Evolutionary conservation across 2,113 vertebrate species (phyloP).

Genomic region (Lucifuga dentata): DNA sequence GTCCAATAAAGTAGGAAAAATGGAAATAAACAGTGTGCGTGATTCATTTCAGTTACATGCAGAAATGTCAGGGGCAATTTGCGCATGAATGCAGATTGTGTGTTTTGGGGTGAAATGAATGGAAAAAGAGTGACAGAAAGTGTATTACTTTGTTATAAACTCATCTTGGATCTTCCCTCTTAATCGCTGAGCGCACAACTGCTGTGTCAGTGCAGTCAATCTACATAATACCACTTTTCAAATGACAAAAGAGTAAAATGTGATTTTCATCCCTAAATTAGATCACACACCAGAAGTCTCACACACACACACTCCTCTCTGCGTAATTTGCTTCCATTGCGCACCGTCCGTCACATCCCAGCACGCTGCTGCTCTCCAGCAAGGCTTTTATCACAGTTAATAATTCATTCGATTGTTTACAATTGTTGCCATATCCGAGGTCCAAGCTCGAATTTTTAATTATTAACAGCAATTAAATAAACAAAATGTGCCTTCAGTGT

Average conservation of each 20-base stretch:
- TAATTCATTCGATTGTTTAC: slow-evolving; percentile 75
- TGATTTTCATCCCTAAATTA: not conserved
- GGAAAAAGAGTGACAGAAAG: no score
- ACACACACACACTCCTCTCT: slow-evolving; percentile 20
- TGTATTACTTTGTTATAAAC: no score
- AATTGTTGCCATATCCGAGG: slow-evolving; percentile 64
- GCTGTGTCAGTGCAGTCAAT: not conserved
- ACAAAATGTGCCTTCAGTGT: slow-evolving; percentile 61
- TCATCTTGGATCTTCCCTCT: no score
- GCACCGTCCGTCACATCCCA: slow-evolving; percentile 34
- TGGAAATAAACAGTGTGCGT: no score
- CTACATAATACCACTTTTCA: not conserved
- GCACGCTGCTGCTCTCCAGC: slow-evolving; percentile 38
- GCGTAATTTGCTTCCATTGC: slow-evolving; percentile 47
- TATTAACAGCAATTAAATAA: slow-evolving; percentile 77
- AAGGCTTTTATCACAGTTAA: slow-evolving; percentile 69
- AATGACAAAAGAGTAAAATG: not conserved
- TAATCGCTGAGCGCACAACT: no score
- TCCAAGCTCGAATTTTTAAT: slow-evolving; percentile 65
- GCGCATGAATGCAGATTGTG: no score
- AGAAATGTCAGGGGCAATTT: no score
- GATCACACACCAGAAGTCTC: not conserved
- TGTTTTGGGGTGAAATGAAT: not conserved
- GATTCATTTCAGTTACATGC: no score
- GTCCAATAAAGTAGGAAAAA: no score